A percentile compares a stretch with the other conserved stretches of the same genome.
Evolutionary conservation across 2,797 vertebrate species (phyloP).

Genomic region (Hemitrygon akajei): DNA sequence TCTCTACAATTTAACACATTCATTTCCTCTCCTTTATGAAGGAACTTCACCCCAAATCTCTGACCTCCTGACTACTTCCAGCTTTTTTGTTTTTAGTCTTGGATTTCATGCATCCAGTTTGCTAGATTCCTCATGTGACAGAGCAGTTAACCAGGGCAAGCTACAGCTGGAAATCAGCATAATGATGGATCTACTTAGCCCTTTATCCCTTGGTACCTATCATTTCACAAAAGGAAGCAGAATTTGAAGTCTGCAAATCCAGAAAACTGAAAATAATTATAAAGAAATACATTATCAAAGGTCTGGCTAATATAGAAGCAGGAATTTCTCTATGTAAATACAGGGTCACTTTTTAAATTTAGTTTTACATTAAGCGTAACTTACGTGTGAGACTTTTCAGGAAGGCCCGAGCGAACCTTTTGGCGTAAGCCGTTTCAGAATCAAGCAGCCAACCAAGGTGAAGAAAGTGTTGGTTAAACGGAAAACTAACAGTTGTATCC

Average conservation of each 20-base stretch:
- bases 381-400: conserved; percentile 69
- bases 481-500: conserved; percentile 60
- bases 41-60: too few relatives aligned
- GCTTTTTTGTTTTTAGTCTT: too few relatives aligned
- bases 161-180: background rate
- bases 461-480: conserved; percentile 68
- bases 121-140: too few relatives aligned
- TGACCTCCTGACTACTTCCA: too few relatives aligned
- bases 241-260: background rate
- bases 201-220: background rate
- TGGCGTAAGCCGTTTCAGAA: conserved; percentile 56
- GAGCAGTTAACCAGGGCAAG: background rate
- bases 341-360: background rate
- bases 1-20: too few relatives aligned
- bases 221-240: background rate
- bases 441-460: conserved; percentile 50
- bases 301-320: background rate
- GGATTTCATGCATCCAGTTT: too few relatives aligned
- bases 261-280: background rate
- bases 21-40: too few relatives aligned
- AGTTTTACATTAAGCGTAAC: conserved; percentile 41
- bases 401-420: conserved; percentile 66
- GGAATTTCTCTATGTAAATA: background rate
- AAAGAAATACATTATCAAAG: too few relatives aligned
- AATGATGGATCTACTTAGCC: background rate